Base-by-base conservation (phyloP, 1,140 invertebrate genomes). In the Ips nitidus region DNA sequence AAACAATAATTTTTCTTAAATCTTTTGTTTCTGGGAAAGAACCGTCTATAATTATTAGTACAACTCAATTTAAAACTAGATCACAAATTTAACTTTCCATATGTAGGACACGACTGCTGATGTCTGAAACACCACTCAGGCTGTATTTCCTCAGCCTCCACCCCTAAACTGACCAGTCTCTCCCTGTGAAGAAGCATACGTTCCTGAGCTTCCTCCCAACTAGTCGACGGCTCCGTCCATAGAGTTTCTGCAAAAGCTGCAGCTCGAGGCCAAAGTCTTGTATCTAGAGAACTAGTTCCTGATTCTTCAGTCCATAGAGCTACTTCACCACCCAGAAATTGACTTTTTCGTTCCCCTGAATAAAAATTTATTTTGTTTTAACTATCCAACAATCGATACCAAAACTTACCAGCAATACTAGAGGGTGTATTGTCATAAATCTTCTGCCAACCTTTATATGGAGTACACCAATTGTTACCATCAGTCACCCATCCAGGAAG, bases 391-490 rank as follows among this genome's bases (percentile, higher is more conserved):
- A 50, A 50, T 50, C 1, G 22, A 66, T 57, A 3, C 4, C 43
- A 42, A 41, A 22, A 55, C 57, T 59, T 77, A 3, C 80, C 77
- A 1, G 81, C 84, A 64, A 93, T 86, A 1, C 80, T 72, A 40
- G 80, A 78, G 1, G 85, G 85, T 69, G 86, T 88, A 78, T 94
- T 94, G 2, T 89, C 84, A 74, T 94, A 94, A 3, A 93, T 85
- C 72, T 86, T 88, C 80, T 94, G 91, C 93, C 93, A 94, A 3
- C 90, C 89, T 77, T 91, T 94, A 80, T 93, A 94, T 0, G 92
- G 92, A 0, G 90, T 85, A 79, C 92, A 94, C 93, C 92, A 94
- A 78, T 93, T 93, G 73, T 89, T 90, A 78, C 86, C 86, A 66
- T 78, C 79, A 2, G 80, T 81, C 4, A 88, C 84, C 86, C 86